These are phyloP conservation scores for Orthonychiurus folsomi DNA, from an alignment of 2,888 invertebrate genomes.

Conservation along the genomic window DNA sequence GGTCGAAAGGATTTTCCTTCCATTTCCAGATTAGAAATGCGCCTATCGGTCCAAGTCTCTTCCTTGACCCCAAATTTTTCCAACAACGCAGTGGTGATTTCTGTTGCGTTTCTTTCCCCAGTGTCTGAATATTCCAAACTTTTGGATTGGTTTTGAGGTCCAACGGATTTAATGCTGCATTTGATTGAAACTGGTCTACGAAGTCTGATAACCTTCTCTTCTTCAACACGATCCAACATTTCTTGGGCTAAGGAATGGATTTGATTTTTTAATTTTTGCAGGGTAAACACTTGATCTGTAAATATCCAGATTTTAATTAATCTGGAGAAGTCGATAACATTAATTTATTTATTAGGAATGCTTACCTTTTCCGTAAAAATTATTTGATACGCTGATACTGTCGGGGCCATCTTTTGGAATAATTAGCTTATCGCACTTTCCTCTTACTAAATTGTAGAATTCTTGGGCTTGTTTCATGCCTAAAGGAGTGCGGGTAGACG, in stretches of 20 bases:
- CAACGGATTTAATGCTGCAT: neutral
- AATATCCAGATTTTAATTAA: too few species aligned
- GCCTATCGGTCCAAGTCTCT: neutral
- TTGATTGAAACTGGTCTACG: neutral
- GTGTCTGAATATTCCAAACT: neutral
- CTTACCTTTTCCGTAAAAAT: neutral
- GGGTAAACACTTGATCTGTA: neutral
- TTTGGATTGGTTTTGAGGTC: neutral
- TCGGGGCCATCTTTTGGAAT: neutral
- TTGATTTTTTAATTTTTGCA: neutral
- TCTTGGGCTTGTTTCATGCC: neutral
- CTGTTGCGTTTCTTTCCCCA: neutral
- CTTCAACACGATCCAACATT: neutral
- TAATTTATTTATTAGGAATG: conserved; percentile 1
- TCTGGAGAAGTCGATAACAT: too few species aligned
- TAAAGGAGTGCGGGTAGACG: neutral
- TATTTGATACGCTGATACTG: neutral
- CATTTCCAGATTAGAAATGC: neutral
- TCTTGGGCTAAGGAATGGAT: neutral
- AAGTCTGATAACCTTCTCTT: neutral
- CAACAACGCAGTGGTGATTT: neutral
- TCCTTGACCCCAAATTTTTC: neutral
- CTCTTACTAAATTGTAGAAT: neutral
- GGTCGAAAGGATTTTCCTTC: neutral
- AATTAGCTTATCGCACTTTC: neutral